Evolutionary conservation across 2,113 vertebrate genomes (phyloP), one percentile per base, ranked within the genome.

Genomic region (Pangasianodon hypophthalmus): DNA sequence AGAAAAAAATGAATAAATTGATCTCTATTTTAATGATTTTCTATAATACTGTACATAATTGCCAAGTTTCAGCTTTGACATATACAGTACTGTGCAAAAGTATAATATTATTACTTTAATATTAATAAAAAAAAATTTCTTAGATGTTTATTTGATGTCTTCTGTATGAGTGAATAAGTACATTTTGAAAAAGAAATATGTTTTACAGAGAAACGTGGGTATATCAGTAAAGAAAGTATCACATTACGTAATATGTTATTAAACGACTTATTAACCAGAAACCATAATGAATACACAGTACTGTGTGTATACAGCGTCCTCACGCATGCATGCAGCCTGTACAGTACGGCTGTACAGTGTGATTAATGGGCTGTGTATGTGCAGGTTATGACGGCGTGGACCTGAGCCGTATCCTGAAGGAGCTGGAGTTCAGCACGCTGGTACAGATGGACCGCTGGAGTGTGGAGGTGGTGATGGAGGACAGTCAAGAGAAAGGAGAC

Each of bases 361-460:
- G n/a, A 37, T 16, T 71, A 7, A 71, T 37, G 13, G 24, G 13
- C 67, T 56, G 24, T 77, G n/a, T 77, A 14, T 77, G 11, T 44
- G 10, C 24, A 99, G 98, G 98, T 1, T 99, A 99, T 41, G 97
- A 98, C 0, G 98, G 98, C 0, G 94, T 97, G 88, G 97, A 97
- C 91, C 92, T 99, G 94, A 93, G 91, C 50, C 97, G 97, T 88
- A 96, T 97, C 88, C 94, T 99, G 92, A 98, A 97, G 93, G 97
- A 97, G 73, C 92, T 98, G 9, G 97, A 97, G 92, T 86, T 52
- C 0, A 96, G 97, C 85, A 93, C 94, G 75, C 24, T 94, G 91
- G 93, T 97, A 37, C 85, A 86, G 85, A 95, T 99, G 96, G 98
- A 99, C 93, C 97, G 98, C 85, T 99, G 98, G 98, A 97, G 94